Percentiles rank a stretch among this genome's conserved stretches.
Evolutionary conservation across 2,113 vertebrate species (phyloP).

Genomic region (Scortum barcoo): DNA sequence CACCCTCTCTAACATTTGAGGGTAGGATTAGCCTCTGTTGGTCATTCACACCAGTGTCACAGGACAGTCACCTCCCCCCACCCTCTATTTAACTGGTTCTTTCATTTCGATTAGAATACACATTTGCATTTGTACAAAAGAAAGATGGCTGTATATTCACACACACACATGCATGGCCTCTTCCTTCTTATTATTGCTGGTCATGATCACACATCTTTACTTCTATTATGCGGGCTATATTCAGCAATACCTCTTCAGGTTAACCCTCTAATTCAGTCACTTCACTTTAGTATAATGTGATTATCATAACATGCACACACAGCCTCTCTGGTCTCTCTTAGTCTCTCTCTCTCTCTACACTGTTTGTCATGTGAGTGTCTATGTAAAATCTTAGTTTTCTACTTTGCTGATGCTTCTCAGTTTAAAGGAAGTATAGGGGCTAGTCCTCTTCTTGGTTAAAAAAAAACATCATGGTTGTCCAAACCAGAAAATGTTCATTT

Average conservation of each 20-base stretch:
- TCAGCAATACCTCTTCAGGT: constrained; percentile 3
- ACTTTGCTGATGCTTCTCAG: neutral
- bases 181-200: constrained; percentile 7
- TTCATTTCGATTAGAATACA: neutral
- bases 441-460: too few relatives aligned
- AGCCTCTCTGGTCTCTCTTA: too few relatives aligned
- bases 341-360: neutral
- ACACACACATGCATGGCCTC: neutral
- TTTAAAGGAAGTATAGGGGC: neutral
- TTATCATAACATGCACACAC: neutral
- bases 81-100: neutral
- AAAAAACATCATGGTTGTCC: too few relatives aligned
- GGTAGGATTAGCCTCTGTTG: neutral
- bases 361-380: neutral
- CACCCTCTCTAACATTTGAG: neutral
- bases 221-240: neutral
- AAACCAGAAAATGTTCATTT: too few relatives aligned
- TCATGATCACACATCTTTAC: constrained; percentile 23
- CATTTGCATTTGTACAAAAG: neutral
- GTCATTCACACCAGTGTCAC: neutral
- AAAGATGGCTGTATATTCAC: neutral
- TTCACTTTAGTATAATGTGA: constrained; percentile 16
- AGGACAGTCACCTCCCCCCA: neutral
- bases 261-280: constrained; percentile 22
- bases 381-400: neutral